Base-by-base conservation (phyloP, 2,888 invertebrate genomes). In the Apodemia mormo region DNA sequence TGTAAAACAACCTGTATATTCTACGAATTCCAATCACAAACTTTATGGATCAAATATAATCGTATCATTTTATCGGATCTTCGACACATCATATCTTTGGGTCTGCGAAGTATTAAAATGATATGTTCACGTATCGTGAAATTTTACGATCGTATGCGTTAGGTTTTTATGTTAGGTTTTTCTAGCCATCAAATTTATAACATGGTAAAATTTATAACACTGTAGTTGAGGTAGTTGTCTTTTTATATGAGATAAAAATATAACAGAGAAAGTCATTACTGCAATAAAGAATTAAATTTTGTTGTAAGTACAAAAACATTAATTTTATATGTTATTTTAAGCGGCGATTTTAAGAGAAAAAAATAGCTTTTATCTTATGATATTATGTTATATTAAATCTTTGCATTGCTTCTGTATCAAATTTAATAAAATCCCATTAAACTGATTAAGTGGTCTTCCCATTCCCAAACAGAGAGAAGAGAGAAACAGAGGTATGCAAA, bases 21-120 rank as follows among this genome's bases (percentile, higher is more conserved):
- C 61, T 14, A 61, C 61, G 33, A 33, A 33, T 33, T 30, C 29
- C 61, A 61, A 61, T 61, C 30, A 33, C 33, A 33, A 12, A 61
- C 30, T 49, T 61, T 61, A 61, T 33, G 33, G 33, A 12, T 30
- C 33, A 30, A 61, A 61, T 12, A 61, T 33, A 61, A 61, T 61
- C 61, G 33, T 61, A 61, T 61, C 61, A 61, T 33, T 61, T 61
- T 61, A 61, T 61, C 29, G 56, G 56, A 56, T 56, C 61, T 61
- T 14, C 6, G 61, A 61, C 61, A 30, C 30, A 49, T 49, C 49
- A 61, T 14, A 61, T 61, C 61, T 61, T 61, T 33, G 61, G 33
- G 33, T 61, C 61, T 30, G 58, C 30, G 30, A 30, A 33, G 61
- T 61, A 61, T 61, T 61, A 61, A 61, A 61, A 61, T 61, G 61